These are phyloP conservation scores for Gymnodraco acuticeps DNA, from an alignment of 2,797 vertebrate genomes.

Conservation along the genomic window DNA sequence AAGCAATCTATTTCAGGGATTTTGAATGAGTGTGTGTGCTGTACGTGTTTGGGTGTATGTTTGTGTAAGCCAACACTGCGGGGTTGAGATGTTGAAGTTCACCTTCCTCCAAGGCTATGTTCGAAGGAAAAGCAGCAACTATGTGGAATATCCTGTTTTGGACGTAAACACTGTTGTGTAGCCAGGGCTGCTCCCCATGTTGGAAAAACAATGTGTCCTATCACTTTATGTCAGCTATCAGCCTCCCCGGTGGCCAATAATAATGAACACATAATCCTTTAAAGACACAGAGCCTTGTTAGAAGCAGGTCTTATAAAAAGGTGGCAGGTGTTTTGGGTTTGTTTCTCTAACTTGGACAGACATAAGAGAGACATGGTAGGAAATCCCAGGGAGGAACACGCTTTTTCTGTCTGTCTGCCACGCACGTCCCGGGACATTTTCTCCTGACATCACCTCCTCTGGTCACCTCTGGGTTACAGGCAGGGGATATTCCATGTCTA, in stretches of 20 bases:
- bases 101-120: conserved; percentile 66
- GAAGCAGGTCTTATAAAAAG: conserved; percentile 28
- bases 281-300: conserved; percentile 9
- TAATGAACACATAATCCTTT: conserved; percentile 22
- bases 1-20: conserved; percentile 43
- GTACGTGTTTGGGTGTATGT: conserved; percentile 31
- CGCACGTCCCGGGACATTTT: conserved; percentile 49
- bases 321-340: conserved; percentile 58
- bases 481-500: conserved; percentile 66
- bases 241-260: conserved; percentile 43
- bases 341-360: conserved; percentile 61
- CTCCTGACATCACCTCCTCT: conserved; percentile 73
- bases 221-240: conserved; percentile 48
- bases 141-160: conserved; percentile 80
- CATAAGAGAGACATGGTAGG: conserved; percentile 69
- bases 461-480: conserved; percentile 59
- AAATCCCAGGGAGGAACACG: conserved; percentile 70
- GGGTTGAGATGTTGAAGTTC: conserved; percentile 56
- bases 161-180: conserved; percentile 70
- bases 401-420: conserved; percentile 58
- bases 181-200: conserved; percentile 46
- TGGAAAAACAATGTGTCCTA: conserved; percentile 61
- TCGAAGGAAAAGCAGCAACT: conserved; percentile 68
- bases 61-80: conserved; percentile 53
- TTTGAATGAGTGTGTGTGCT: conserved; percentile 36